Evolutionary conservation across 2,797 vertebrate species (phyloP).

Genomic region (Pantherophis vulpinus): DNA sequence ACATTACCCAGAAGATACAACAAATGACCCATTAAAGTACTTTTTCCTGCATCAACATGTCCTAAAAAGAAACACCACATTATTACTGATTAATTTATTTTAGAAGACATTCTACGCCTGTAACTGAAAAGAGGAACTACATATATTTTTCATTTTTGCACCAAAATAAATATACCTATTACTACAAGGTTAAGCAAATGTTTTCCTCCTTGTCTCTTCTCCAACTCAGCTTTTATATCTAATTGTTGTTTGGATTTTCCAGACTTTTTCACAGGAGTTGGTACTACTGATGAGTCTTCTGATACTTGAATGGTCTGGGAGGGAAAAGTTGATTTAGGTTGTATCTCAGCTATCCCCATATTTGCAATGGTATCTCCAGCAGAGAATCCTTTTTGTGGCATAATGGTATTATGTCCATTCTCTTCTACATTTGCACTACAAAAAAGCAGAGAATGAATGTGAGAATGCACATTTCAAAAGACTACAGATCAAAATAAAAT

Average conservation of each 20-base stretch:
- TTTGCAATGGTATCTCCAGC: conserved; percentile 63
- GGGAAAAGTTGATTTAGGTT: conserved; percentile 67
- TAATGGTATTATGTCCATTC: conserved; percentile 70
- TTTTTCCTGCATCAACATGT: conserved; percentile 98
- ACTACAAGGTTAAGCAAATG: conserved; percentile 93
- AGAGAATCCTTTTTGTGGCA: conserved; percentile 71
- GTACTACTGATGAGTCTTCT: conserved; percentile 74
- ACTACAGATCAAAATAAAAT: conserved; percentile 15
- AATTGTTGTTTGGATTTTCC: conserved; percentile 85
- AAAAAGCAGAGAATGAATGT: conserved; percentile 46
- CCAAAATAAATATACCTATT: conserved; percentile 78
- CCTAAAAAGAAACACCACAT: conserved; percentile 72
- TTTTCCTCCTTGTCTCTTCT: conserved; percentile 95
- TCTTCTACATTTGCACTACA: conserved; percentile 77
- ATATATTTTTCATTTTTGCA: background rate
- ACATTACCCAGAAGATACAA: conserved; percentile 95
- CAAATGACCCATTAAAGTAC: conserved; percentile 97
- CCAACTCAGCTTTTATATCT: conserved; percentile 88
- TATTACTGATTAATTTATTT: conserved; percentile 41
- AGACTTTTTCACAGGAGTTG: conserved; percentile 76
- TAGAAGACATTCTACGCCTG: background rate
- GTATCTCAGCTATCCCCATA: conserved; percentile 60
- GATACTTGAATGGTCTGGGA: conserved; percentile 57
- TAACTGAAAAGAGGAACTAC: background rate
- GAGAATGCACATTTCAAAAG: background rate